Evolutionary conservation across 2,797 vertebrate species (phyloP).

Genomic region (Gallirallus australis): DNA sequence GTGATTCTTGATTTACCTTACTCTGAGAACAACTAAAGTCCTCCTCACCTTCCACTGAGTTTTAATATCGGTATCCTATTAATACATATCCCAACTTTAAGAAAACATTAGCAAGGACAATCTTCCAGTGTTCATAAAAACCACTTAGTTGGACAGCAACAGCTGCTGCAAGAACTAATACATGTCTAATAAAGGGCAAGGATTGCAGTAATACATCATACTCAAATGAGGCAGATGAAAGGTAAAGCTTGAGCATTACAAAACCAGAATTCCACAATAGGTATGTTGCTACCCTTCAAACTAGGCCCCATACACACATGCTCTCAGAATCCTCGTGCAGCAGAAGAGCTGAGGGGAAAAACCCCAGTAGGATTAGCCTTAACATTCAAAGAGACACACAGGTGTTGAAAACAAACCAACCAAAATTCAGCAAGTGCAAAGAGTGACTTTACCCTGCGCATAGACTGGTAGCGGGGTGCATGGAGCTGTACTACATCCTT

Average conservation of each 20-base stretch:
- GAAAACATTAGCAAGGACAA: background rate
- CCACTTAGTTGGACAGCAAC: background rate
- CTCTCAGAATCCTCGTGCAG: rapidly evolving
- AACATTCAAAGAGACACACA: background rate
- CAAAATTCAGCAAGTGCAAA: rapidly evolving
- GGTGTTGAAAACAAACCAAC: background rate
- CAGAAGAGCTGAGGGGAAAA: background rate
- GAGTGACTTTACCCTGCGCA: conserved; percentile 91
- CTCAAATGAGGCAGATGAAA: background rate
- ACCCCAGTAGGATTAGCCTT: background rate
- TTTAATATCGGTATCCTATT: background rate
- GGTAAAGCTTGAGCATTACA: background rate
- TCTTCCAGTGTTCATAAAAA: background rate
- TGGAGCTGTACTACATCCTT: conserved; percentile 99
- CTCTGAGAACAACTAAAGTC: background rate
- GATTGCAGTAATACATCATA: background rate
- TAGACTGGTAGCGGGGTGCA: conserved; percentile 98
- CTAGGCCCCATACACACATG: background rate
- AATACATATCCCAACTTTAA: background rate
- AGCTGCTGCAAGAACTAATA: background rate
- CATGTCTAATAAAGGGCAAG: background rate
- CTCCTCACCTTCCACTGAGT: background rate
- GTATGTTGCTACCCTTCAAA: background rate
- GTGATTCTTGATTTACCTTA: background rate
- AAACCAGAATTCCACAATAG: background rate